Evolutionary conservation across 2,797 vertebrate species (phyloP).

Genomic region (Chromis chromis): DNA sequence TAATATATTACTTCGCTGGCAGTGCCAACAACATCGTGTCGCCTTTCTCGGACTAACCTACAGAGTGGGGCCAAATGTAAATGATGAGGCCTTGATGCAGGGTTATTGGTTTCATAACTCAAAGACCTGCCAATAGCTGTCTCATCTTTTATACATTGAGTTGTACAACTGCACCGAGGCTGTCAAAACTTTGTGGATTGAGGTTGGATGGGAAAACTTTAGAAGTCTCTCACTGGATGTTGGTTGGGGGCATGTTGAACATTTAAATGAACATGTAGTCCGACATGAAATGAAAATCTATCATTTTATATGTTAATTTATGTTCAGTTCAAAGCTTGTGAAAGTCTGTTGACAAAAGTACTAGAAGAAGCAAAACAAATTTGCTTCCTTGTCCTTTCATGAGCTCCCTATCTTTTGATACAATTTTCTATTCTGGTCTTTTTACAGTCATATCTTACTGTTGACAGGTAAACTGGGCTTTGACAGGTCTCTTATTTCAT

Average conservation of each 20-base stretch:
- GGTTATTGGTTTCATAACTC: conserved; percentile 79
- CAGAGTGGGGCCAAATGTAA: conserved; percentile 68
- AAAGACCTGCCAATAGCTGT: conserved; percentile 72
- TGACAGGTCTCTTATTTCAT: conserved; percentile 69
- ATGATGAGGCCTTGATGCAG: conserved; percentile 69
- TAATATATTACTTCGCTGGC: conserved; percentile 40
- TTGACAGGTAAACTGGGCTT: conserved; percentile 57
- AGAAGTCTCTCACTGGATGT: conserved; percentile 19
- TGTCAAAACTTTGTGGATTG: conserved; percentile 73
- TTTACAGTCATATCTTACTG: conserved; percentile 51
- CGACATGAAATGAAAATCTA: background rate
- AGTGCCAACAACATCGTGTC: conserved; percentile 40
- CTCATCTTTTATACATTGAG: conserved; percentile 82
- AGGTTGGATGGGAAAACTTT: conserved; percentile 54
- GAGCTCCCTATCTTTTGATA: conserved; percentile 18
- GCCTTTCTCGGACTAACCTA: conserved; percentile 49
- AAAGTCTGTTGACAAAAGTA: conserved; percentile 16
- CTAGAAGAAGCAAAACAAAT: conserved; percentile 8
- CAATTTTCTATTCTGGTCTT: conserved; percentile 47
- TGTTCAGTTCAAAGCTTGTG: conserved; percentile 8
- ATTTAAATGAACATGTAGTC: background rate
- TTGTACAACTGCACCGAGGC: conserved; percentile 53
- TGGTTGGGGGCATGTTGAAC: conserved; percentile 18
- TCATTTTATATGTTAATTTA: conserved; percentile 7
- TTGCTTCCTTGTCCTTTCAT: conserved; percentile 4